Evolutionary conservation across 30 jellyfish, hydroid and myxozoan species (phyloP).

Genomic region (Phacellophora camtschatica): DNA sequence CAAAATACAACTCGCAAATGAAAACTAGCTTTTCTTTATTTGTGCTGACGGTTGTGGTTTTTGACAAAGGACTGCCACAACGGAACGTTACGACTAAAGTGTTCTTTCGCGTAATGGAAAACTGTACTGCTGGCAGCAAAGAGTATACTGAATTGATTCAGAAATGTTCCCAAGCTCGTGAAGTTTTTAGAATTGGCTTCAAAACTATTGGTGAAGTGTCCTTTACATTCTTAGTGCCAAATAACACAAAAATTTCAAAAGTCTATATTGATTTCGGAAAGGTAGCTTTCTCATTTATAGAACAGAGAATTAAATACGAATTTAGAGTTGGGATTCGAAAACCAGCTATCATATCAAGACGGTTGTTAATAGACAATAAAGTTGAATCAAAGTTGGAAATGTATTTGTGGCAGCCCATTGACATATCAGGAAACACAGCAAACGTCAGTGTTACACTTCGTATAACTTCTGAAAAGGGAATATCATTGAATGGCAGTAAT

Average conservation of each 20-base stretch:
- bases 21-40: slow-evolving; percentile 41
- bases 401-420: slow-evolving; percentile 41
- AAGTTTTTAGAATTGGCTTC: not conserved
- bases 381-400: slow-evolving; percentile 2
- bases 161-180: slow-evolving; percentile 11
- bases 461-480: not conserved
- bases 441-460: not conserved
- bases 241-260: slow-evolving; percentile 16
- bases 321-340: not conserved
- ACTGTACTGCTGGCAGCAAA: slow-evolving; percentile 13
- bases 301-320: not conserved
- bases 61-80: slow-evolving; percentile 43
- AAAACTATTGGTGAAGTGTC: slow-evolving; percentile 6
- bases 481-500: not conserved
- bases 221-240: slow-evolving; percentile 7
- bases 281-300: not conserved
- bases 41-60: slow-evolving; percentile 23
- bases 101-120: slow-evolving; percentile 51
- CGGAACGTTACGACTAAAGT: slow-evolving; percentile 36
- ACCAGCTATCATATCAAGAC: not conserved
- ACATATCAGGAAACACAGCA: slow-evolving; percentile 3
- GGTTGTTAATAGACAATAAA: slow-evolving; percentile 29
- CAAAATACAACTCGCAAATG: not conserved
- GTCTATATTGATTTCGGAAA: not conserved
- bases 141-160: slow-evolving; percentile 8